Base-by-base conservation (phyloP, 2,797 vertebrate genomes). In the Alcedo quadribrachys region DNA sequence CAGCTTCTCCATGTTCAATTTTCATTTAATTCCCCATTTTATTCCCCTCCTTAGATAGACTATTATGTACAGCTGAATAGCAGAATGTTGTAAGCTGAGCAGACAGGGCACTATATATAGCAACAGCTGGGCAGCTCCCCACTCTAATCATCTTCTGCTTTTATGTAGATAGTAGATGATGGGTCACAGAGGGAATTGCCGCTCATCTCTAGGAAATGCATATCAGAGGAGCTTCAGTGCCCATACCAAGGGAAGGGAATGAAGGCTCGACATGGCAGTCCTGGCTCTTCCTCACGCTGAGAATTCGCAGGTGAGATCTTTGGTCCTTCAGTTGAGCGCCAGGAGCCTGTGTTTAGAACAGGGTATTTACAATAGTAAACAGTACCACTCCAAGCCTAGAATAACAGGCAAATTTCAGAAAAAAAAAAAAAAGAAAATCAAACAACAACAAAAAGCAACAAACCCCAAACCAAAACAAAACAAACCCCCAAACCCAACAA, bases 141-240 rank as follows among this genome's bases (percentile, higher is more conserved):
- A 8, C 82, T 92, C 89, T 89, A 82, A 93, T 91, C 30, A 83
- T 74, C 93, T 90, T 33, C 71, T 89, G 81, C 85, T 82, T 95
- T 92, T 87, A 88, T 71, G 81, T 46, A 92, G 81, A 82, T 91
- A 74, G 54, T 82, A 90, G 87, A 82, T 77, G 86, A 90, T 65
- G 87, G 65, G 54, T 76, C 84, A 68, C 81, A 50, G 78, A 85
- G 90, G 87, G 89, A 92, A 54, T 84, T 94, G 65, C 54, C 66
- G 50, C 88, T 94, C 40, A 4, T 85, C 73, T 84, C 76, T 68
- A 71, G 67, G 84, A 94, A 91, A 87, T 69, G 76, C 58, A 33
- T 46, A 65, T 80, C 81, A 78, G 32, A 86, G 81, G 84, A 58
- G 68, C 82, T 93, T 53, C 86, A 92, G 75, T 94, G 92, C 81